Percentiles rank a stretch among this genome's conserved stretches.
These are phyloP conservation scores for Chloromyia formosa DNA, from an alignment of 2,888 invertebrate genomes.

Conservation along the genomic window DNA sequence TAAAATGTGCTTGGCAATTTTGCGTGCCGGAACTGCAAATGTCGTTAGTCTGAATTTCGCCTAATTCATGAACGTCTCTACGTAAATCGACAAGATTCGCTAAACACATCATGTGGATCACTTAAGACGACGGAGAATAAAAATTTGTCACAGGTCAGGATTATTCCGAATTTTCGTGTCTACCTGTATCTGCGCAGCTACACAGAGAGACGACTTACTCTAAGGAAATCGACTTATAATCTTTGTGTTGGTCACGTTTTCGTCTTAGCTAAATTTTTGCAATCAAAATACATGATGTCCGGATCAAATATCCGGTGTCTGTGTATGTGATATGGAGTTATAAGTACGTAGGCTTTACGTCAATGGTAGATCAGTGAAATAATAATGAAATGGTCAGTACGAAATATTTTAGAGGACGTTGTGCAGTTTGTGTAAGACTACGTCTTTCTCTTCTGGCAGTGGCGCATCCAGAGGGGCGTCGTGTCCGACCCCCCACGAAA, in stretches of 20 bases:
- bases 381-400: neutral
- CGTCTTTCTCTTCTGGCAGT: too few species aligned
- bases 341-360: too few species aligned
- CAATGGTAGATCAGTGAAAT: neutral
- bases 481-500: too few species aligned
- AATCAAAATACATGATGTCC: conserved; percentile 33
- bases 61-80: too few species aligned
- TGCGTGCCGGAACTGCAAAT: too few species aligned
- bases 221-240: conserved; percentile 13
- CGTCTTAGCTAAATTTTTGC: conserved; percentile 29
- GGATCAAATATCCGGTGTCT: neutral
- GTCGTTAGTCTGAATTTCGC: too few species aligned
- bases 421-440: too few species aligned
- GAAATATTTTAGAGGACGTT: neutral
- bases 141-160: conserved; percentile 38
- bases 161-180: conserved; percentile 27
- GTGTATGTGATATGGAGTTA: too few species aligned
- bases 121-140: neutral
- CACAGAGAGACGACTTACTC: neutral
- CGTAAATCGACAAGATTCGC: neutral
- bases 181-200: neutral
- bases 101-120: neutral
- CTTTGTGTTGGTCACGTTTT: neutral
- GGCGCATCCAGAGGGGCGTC: too few species aligned
- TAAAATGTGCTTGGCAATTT: too few species aligned